A percentile compares a stretch with the other conserved stretches of the same genome.
These are phyloP conservation scores for Megaleporinus macrocephalus DNA, from an alignment of 2,113 vertebrate species.

Conservation along the genomic window DNA sequence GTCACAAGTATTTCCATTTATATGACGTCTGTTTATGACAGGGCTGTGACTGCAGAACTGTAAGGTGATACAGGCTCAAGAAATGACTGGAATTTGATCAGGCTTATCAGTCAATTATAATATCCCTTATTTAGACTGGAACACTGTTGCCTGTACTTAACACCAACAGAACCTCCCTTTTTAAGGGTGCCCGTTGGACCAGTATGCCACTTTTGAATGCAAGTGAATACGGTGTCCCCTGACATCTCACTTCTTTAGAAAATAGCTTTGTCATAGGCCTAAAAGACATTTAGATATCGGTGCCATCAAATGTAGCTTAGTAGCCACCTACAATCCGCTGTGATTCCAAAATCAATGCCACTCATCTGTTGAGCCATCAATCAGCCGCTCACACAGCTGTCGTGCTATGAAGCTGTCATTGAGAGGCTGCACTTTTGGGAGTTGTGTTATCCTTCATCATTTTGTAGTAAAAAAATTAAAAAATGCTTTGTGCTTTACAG, in stretches of 20 bases:
- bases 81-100: too few species aligned
- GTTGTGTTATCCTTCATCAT: constrained; percentile 25
- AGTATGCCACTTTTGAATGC: not conserved
- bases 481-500: constrained; percentile 26
- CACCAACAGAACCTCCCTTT: not conserved
- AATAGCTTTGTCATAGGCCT: constrained; percentile 6
- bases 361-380: constrained; percentile 34
- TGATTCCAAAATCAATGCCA: constrained; percentile 44
- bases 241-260: not conserved
- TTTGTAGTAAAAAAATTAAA: constrained; percentile 20
- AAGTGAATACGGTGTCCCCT: not conserved
- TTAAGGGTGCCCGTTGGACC: not conserved
- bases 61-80: too few species aligned
- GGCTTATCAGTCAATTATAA: too few species aligned
- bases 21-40: too few species aligned
- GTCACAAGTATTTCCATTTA: too few species aligned
- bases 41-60: too few species aligned
- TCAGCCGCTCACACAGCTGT: constrained; percentile 42
- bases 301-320: constrained; percentile 14
- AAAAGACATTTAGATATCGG: constrained; percentile 20
- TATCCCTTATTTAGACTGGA: too few species aligned
- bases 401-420: constrained; percentile 31
- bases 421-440: constrained; percentile 4
- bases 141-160: not conserved
- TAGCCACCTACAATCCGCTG: constrained; percentile 39